A percentile compares a stretch with the other conserved stretches of the same genome.
These are phyloP conservation scores for Macrochelys suwanniensis DNA, from an alignment of 2,797 vertebrate genomes.

Conservation along the genomic window DNA sequence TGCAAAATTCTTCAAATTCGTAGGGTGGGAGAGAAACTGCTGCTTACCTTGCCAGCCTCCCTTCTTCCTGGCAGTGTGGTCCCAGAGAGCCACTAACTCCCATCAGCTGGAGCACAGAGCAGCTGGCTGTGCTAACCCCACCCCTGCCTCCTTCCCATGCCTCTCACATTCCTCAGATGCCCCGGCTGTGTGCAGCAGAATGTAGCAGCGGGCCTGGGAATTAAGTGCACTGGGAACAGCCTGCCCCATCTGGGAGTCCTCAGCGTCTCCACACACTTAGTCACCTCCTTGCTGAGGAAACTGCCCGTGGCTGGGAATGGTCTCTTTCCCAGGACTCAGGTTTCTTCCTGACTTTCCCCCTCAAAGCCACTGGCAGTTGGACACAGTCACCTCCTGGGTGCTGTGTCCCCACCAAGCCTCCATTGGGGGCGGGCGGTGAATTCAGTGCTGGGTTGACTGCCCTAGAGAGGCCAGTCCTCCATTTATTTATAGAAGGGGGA, in stretches of 20 bases:
- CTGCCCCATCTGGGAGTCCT: not conserved
- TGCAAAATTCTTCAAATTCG: not conserved
- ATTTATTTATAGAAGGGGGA: not conserved
- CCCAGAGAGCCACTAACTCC: not conserved
- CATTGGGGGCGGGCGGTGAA: not conserved
- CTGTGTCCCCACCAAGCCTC: not conserved
- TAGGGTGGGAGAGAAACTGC: no score
- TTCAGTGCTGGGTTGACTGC: not conserved
- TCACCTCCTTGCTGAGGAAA: not conserved
- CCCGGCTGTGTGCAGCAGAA: not conserved
- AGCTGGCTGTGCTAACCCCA: rapidly evolving
- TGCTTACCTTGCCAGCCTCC: not conserved
- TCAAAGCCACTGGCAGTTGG: not conserved
- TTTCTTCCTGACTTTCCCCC: not conserved
- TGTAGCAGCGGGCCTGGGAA: not conserved
- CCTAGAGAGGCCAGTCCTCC: not conserved
- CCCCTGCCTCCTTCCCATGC: not conserved
- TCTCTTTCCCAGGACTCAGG: not conserved
- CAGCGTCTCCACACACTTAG: not conserved
- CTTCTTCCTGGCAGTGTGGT: not conserved
- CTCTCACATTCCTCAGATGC: not conserved
- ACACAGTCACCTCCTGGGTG: not conserved
- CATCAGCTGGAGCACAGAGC: not conserved
- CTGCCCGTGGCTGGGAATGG: not conserved
- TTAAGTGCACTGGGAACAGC: not conserved